Percentiles rank a stretch among this genome's conserved stretches.
These are phyloP conservation scores for Pangasianodon hypophthalmus DNA, from an alignment of 2,113 vertebrate species.

Conservation along the genomic window DNA sequence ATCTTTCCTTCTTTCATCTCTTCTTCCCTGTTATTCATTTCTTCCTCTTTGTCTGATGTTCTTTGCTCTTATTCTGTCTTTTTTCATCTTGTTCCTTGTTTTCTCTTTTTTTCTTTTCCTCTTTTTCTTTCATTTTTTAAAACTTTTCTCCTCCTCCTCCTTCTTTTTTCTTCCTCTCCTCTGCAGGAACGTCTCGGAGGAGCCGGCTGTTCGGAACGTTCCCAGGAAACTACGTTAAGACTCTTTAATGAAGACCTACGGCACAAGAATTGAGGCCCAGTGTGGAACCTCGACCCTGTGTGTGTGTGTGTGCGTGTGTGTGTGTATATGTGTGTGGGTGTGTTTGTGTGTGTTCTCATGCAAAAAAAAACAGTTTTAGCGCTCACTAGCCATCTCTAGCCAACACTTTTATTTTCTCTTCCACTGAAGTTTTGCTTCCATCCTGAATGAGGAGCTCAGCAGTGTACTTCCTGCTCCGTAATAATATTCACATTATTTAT, in stretches of 20 bases:
- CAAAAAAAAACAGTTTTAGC: constrained; percentile 67
- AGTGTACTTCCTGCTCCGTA: background rate
- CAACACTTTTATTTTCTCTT: constrained; percentile 51
- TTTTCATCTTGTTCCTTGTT: background rate
- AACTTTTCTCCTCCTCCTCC: background rate
- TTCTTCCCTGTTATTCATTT: background rate
- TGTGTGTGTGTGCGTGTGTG: constrained; percentile 52
- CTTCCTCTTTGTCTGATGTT: background rate
- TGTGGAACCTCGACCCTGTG: constrained; percentile 53
- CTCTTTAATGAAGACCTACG: constrained; percentile 81
- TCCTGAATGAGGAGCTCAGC: background rate
- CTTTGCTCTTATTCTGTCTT: background rate
- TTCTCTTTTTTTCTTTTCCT: background rate
- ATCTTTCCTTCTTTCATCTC: background rate
- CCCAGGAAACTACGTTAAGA: constrained; percentile 99
- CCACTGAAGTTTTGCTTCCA: constrained; percentile 16
- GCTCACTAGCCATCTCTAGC: constrained; percentile 72
- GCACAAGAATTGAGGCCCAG: constrained; percentile 70
- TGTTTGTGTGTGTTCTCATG: constrained; percentile 59
- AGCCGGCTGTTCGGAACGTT: constrained; percentile 98
- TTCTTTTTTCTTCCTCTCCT: constrained; percentile 26
- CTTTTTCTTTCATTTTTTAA: background rate
- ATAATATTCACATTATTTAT: constrained; percentile 22
- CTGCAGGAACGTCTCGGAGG: constrained; percentile 94
- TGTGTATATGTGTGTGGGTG: constrained; percentile 44